Evolutionary conservation across 2,797 vertebrate genomes (phyloP), one percentile per base, ranked within the genome.

Genomic region (Thripadectes ignobilis): DNA sequence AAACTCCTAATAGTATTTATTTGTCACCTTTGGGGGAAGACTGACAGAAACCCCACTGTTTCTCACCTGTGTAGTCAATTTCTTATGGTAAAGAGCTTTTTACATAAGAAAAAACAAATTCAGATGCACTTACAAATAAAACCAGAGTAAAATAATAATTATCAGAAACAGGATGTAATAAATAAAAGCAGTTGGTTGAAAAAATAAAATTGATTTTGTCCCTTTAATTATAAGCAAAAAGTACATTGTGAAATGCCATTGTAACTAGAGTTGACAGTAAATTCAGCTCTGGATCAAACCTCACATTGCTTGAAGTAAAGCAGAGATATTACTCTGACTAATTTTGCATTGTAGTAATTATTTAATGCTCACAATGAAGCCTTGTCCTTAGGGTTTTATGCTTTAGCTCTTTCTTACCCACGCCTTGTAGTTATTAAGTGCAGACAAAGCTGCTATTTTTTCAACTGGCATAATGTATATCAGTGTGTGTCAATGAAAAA

Each of bases 391-490:
- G 41, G 86, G 96, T 96, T 98, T 98, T 98, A 89, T 94, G 96
- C 97, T 97, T 97, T 96, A 97, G 96, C 96, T 97, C 86, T 97
- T 97, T 97, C 78, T 95, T 98, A 97, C 97, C 97, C 98, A 98
- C 96, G 97, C 97, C 95, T 96, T 97, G 89, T 96, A 97, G 97
- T 98, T 97, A 97, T 97, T 98, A 98, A 97, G 95, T 97, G 78
- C 80, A 96, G 94, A 98, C 98, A 98, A 98, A 98, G 98, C 97
- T 63, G 95, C 96, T 49, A 94, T 98, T 98, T 98, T 97, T 97
- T 97, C 93, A 90, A 79, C 92, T 96, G 96, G 93, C 96, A 96
- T 85, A 96, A 97, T 96, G 95, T 98, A 94, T 98, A 97, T 98
- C 98, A 97, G 97, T 95, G 92, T 96, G 94, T 96, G 96, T 97